Percentiles rank a stretch among this genome's conserved stretches.
Evolutionary conservation across 2,113 vertebrate genomes (phyloP).

Genomic region (Heterocephalus glaber): DNA sequence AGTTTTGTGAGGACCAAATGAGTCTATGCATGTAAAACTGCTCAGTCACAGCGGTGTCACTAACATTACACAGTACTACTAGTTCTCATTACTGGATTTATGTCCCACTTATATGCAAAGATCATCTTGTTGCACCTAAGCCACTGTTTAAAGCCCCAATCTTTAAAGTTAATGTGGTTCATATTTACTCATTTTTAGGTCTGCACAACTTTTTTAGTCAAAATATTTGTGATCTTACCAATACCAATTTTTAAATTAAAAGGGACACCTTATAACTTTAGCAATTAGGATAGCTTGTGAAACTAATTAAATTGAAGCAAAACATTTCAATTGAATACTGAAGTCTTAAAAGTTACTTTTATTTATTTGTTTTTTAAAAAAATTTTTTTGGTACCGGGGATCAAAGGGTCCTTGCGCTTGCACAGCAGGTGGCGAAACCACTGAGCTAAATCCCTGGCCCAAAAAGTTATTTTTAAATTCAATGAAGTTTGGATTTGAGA

Average conservation of each 20-base stretch:
- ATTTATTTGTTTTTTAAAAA: no score
- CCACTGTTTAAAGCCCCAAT: background rate
- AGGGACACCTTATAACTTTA: background rate
- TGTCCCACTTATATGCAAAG: background rate
- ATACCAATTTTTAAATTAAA: background rate
- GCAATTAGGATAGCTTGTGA: background rate
- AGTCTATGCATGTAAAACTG: background rate
- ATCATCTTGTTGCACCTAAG: background rate
- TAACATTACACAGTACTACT: background rate
- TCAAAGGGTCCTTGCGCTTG: no score
- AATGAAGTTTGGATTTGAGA: background rate
- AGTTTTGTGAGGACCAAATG: background rate
- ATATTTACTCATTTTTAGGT: background rate
- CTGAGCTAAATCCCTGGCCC: no score
- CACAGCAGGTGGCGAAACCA: no score
- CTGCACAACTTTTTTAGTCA: background rate
- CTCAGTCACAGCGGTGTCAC: background rate
- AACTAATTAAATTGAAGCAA: slow-evolving; percentile 24
- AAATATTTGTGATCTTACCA: slow-evolving; percentile 16
- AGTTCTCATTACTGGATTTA: background rate
- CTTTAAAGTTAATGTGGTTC: slow-evolving; percentile 1
- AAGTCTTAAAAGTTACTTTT: no score
- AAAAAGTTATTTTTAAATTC: background rate
- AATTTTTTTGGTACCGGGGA: no score
- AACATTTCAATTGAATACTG: slow-evolving; percentile 7